Conservation (phyloP, 2,888 invertebrate genomes). For the Cataglyphis albicans region DNA sequence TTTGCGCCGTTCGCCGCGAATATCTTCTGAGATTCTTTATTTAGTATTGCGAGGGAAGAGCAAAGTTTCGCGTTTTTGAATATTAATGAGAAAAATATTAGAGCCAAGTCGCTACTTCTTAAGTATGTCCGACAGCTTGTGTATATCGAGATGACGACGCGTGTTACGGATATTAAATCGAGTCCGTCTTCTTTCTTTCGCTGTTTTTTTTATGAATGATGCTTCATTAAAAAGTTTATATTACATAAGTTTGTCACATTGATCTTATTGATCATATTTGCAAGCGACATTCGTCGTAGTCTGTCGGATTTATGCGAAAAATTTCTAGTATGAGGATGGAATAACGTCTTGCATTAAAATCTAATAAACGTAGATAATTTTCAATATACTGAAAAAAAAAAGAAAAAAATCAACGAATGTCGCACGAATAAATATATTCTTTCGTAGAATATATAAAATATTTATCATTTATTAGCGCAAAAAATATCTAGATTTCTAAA, state of each 20-base stretch:
- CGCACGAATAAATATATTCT: no score
- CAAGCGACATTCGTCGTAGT: not conserved
- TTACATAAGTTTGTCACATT: conserved; percentile 14
- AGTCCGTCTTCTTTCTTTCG: not conserved
- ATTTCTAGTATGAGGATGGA: not conserved
- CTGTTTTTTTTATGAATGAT: not conserved
- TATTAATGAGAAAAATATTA: conserved; percentile 36
- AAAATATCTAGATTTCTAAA: not conserved
- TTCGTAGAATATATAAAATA: not conserved
- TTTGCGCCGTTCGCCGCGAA: not conserved
- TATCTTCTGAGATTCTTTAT: not conserved
- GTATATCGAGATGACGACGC: not conserved
- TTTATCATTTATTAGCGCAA: not conserved
- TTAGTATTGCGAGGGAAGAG: not conserved
- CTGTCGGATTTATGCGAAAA: not conserved
- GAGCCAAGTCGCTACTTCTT: not conserved
- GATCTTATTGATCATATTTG: conserved; percentile 1
- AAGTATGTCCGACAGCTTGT: not conserved
- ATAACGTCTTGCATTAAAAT: not conserved
- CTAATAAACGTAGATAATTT: not conserved
- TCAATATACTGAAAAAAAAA: no score
- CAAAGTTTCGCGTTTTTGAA: conserved; percentile 31
- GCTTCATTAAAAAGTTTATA: conserved; percentile 35
- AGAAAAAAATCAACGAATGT: no score
- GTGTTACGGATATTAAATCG: conserved; percentile 12